These are phyloP conservation scores for Whitmania pigra DNA, from an alignment of 1,140 invertebrate genomes.

Conservation along the genomic window DNA sequence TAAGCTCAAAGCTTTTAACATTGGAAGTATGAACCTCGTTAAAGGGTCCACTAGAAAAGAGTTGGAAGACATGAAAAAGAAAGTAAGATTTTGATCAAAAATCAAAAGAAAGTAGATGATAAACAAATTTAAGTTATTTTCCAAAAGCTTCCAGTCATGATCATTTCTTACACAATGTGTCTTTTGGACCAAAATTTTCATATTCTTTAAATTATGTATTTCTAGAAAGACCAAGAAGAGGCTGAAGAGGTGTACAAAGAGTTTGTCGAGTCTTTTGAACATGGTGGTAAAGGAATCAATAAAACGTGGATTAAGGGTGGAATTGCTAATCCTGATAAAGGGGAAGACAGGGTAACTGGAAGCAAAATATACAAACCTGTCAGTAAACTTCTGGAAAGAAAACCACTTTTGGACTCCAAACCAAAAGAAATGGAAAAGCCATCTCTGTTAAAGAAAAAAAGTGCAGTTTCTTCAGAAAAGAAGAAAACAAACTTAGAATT, in stretches of 20 bases:
- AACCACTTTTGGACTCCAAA: slow-evolving; percentile 32
- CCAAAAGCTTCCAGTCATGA: neutral
- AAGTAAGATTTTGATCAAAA: slow-evolving; percentile 42
- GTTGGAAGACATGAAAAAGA: slow-evolving; percentile 70
- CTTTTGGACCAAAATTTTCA: neutral
- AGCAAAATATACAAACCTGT: slow-evolving; percentile 82
- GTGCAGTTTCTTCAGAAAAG: slow-evolving; percentile 55
- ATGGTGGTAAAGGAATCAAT: slow-evolving; percentile 56
- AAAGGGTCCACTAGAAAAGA: slow-evolving; percentile 68
- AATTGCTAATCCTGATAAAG: slow-evolving; percentile 76
- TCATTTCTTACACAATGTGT: neutral
- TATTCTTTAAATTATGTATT: slow-evolving; percentile 19
- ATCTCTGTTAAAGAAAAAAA: slow-evolving; percentile 54
- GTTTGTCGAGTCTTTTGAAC: slow-evolving; percentile 92
- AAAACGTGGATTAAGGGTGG: slow-evolving; percentile 95
- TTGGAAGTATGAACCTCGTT: slow-evolving; percentile 59
- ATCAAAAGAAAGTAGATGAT: neutral
- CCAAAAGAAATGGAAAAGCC: slow-evolving; percentile 26
- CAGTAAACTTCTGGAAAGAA: slow-evolving; percentile 55
- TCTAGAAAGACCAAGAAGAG: slow-evolving; percentile 59
- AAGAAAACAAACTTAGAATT: slow-evolving; percentile 93
- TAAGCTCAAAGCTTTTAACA: slow-evolving; percentile 68
- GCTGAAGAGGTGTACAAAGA: slow-evolving; percentile 76
- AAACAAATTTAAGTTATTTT: neutral
- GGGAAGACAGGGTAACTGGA: slow-evolving; percentile 50